A percentile compares a stretch with the other conserved stretches of the same genome.
phyloP scores from a whole-genome alignment of 2,797 vertebrate genomes.

The Peromyscus aztecus region DNA sequence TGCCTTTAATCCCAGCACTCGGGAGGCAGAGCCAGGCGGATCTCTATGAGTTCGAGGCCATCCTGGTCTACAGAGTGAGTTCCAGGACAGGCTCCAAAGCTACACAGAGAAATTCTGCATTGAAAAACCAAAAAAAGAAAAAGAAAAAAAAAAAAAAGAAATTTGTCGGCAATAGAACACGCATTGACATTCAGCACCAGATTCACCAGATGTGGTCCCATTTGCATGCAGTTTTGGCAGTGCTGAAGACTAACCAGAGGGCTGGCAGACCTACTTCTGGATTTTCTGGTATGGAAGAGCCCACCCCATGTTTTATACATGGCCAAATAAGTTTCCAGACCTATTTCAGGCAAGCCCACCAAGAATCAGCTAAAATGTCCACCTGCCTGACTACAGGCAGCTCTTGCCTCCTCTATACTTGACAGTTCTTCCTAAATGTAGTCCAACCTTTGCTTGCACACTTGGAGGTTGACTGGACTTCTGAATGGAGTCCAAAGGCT shows the following conservation, averaged over 20 bases:
- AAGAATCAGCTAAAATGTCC: slow-evolving; percentile 39
- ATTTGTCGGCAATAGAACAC: not conserved
- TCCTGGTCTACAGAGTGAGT: no score
- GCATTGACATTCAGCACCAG: not conserved
- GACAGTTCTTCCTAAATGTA: not conserved
- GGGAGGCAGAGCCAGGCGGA: no score
- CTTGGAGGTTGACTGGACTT: slow-evolving; percentile 48
- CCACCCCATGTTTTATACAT: slow-evolving; percentile 4
- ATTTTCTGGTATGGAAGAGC: not conserved
- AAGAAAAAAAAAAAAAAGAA: not conserved
- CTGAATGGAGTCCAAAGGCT: slow-evolving; percentile 33
- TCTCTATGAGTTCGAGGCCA: no score
- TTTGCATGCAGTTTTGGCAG: slow-evolving; percentile 1
- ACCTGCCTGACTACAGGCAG: not conserved
- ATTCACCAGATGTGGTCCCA: not conserved
- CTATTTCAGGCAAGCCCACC: not conserved
- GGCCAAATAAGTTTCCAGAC: slow-evolving; percentile 18
- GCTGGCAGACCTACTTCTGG: not conserved
- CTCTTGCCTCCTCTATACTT: slow-evolving; percentile 5
- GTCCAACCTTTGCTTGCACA: not conserved
- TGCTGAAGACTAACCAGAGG: not conserved
- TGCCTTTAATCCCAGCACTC: no score
- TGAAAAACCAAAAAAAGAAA: no score
- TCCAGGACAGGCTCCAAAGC: no score
- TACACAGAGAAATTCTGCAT: no score